Percentiles rank a stretch among this genome's conserved stretches.
phyloP scores from a whole-genome alignment of 2,113 vertebrate species.

The Parus major region DNA sequence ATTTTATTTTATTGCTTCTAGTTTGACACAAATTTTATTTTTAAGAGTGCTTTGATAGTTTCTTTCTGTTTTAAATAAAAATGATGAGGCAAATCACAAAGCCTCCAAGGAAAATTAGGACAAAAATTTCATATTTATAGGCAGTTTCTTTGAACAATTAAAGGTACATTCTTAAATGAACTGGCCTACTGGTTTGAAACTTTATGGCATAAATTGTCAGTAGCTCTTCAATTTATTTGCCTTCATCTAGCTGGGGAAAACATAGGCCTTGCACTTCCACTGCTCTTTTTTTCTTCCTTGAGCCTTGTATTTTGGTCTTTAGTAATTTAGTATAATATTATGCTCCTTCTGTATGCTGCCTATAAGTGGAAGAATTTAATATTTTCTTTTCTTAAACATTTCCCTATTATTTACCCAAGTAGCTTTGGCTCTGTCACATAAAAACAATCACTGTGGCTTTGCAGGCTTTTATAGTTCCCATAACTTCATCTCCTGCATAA shows the following conservation, averaged over 20 bases:
- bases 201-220: neutral
- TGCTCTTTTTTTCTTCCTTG: neutral
- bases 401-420: neutral
- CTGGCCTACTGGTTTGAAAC: neutral
- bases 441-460: neutral
- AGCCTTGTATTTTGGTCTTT: neutral
- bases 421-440: accelerated
- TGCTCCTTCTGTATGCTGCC: neutral
- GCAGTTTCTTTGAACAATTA: neutral
- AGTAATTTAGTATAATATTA: neutral
- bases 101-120: neutral
- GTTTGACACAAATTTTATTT: neutral
- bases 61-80: neutral
- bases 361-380: neutral
- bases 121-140: neutral
- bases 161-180: neutral
- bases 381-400: neutral
- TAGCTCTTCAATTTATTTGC: neutral
- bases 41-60: neutral
- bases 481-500: neutral
- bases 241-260: neutral
- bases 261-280: neutral
- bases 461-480: neutral
- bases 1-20: neutral
- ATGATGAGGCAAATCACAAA: neutral